Conservation (phyloP, 2,113 vertebrate species). For the Thomomys bottae region DNA sequence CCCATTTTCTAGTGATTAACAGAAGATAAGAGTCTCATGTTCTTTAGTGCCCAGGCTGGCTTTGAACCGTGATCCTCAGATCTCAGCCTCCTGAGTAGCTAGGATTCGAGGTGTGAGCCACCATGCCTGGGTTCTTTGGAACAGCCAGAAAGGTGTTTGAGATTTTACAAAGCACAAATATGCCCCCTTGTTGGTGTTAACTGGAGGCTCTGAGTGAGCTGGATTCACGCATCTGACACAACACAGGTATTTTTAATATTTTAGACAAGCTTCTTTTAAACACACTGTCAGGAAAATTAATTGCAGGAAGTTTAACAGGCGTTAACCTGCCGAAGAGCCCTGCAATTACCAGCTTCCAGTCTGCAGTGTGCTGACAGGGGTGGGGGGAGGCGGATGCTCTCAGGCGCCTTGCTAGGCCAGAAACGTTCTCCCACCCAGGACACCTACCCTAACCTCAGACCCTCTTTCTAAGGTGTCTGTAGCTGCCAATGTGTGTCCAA, state of each 20-base stretch:
- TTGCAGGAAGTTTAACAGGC: not conserved
- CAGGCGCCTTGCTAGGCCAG: not conserved
- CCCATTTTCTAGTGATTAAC: too few species aligned
- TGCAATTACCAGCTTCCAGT: not conserved
- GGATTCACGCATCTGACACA: not conserved
- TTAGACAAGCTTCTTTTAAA: not conserved
- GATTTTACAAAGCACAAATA: fast-evolving
- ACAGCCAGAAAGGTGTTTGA: not conserved
- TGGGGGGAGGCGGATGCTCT: too few species aligned
- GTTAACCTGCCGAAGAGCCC: not conserved
- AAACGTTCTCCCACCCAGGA: fast-evolving
- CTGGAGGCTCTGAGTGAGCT: not conserved
- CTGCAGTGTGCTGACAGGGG: not conserved
- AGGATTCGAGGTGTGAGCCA: too few species aligned
- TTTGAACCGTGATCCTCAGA: too few species aligned
- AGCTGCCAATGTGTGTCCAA: not conserved
- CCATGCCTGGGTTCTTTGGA: too few species aligned
- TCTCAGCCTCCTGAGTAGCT: too few species aligned
- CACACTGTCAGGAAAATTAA: constrained; percentile 48
- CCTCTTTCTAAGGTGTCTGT: not conserved
- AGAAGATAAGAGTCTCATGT: too few species aligned
- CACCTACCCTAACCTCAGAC: fast-evolving
- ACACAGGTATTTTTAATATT: not conserved
- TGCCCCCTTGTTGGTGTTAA: not conserved
- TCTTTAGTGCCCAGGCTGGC: too few species aligned